Base-by-base conservation (phyloP, 2,888 invertebrate species). In the Drosophila nr. fundita region DNA sequence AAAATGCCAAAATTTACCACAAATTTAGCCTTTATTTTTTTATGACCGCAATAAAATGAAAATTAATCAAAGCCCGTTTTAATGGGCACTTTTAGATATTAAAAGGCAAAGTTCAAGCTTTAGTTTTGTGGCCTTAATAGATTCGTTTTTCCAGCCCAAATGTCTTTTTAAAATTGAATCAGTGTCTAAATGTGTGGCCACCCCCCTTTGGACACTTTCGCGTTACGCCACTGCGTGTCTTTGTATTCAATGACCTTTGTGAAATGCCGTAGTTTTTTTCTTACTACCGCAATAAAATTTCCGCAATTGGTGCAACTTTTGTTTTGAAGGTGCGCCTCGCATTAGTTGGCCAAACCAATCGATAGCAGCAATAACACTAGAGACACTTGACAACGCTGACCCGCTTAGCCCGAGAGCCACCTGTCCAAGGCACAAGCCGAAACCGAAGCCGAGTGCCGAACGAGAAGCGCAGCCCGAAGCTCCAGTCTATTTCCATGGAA, bases 341-440 rank as follows among this genome's bases (percentile, higher is more conserved):
- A 75, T 87, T 76, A 76, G 85, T 61, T 82, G 87, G 52, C 77
- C 76, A 87, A 85, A 85, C 76, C 69, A 89, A 87, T 89, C 89
- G 83, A 87, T 89, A 89, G 50, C 68, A 55, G 62, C 87, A 89
- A 84, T 87, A 79, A 61, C 76, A 78, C 52, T 49, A 68, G n/a
- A 54, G 72, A 63, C 78, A 78, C 54, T 32, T 40, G 64, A 59
- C 74, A 62, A 54, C 34, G 45, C 59, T 84, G 84, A 85, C 84
- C 87, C 72, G 84, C 82, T 83, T 76, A 78, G 29, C 5, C 10
- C 6, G 27, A 11, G n/a, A 57, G 30, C 10, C 40, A 57, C 42
- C 42, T 57, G 57, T 18, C 15, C 57, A 57, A 42, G 42, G 30
- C 42, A 42, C 10, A 18, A 32, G 42, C 57, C 30, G 27, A 40